Base-by-base conservation (phyloP, 2,797 vertebrate genomes). In the Clarias platycephalus region DNA sequence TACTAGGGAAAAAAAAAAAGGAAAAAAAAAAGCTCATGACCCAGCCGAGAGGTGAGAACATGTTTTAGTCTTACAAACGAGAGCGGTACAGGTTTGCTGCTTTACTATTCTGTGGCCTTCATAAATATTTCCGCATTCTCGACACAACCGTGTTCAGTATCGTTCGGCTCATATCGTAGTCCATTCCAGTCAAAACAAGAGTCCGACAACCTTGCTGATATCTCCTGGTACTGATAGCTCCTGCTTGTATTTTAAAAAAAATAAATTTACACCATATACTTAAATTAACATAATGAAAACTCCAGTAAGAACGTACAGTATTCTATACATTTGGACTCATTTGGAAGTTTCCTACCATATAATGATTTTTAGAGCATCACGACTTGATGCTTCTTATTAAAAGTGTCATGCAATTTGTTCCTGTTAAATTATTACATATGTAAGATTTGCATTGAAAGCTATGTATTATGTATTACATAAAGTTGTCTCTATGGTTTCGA, bases 131-230 rank as follows among this genome's bases (percentile, higher is more conserved):
- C 31, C 77, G 58, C 58, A 83, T 88, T 92, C 84, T 82, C 89
- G 60, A 79, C 88, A 87, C 86, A 86, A 87, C 81, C 86, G 89
- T 64, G 87, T 87, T 90, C 26, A 31, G 86, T 85, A 88, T 87
- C 89, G 83, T 84, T 85, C 79, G 78, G 84, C 83, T 82, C 86
- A 83, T 91, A 90, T 91, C 86, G 53, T 68, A 58, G 63, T 15
- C 60, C 85, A 64, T 31, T 83, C 83, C 90, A 94, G 94, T 92
- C 94, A 94, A 89, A 95, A 95, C 92, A 91, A 84, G 80, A 81
- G 76, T 84, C 70, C 37, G 60, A 60, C 84, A 84, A 88, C 89
- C 90, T 90, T 89, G 82, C 71, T 84, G 82, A 26, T 87, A 88
- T 88, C 75, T 86, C 71, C 57, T 67, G 49, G 64, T 77, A 40